A percentile compares a stretch with the other conserved stretches of the same genome.
phyloP scores from a whole-genome alignment of 2,888 invertebrate species.

The Lasioglossum morio region DNA sequence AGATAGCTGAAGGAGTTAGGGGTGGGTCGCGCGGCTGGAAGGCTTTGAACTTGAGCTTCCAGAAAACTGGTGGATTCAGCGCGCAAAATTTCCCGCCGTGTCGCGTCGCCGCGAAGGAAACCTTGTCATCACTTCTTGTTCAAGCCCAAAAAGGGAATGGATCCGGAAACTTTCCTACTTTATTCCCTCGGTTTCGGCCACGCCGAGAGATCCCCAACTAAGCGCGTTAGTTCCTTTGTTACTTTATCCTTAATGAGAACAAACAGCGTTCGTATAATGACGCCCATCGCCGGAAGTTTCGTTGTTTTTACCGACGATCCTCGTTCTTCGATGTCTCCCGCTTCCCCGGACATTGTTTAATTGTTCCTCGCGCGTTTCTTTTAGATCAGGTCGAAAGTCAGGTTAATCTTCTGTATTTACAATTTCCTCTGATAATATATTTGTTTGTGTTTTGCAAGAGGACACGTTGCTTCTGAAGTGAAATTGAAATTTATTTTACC shows the following conservation, averaged over 20 bases:
- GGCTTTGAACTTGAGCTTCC: slow-evolving; percentile 14
- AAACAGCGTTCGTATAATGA: slow-evolving; percentile 34
- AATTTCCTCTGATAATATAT: neutral
- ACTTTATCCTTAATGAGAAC: slow-evolving; percentile 46
- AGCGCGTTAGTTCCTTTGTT: slow-evolving; percentile 46
- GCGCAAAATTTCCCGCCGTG: slow-evolving; percentile 13
- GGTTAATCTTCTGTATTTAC: neutral
- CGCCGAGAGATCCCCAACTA: slow-evolving; percentile 26
- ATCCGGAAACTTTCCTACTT: slow-evolving; percentile 42
- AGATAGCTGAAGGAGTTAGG: neutral
- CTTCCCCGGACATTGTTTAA: neutral
- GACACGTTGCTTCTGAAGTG: neutral
- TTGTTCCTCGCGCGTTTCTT: neutral
- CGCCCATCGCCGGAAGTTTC: slow-evolving; percentile 22
- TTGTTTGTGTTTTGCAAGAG: neutral
- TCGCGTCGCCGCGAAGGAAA: slow-evolving; percentile 11
- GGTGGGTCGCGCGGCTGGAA: neutral
- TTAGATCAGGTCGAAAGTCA: neutral
- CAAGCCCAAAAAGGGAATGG: slow-evolving; percentile 34
- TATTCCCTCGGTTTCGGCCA: slow-evolving; percentile 25
- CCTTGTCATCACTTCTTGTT: slow-evolving; percentile 54
- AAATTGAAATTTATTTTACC: no score
- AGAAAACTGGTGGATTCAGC: slow-evolving; percentile 29
- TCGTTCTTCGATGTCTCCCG: neutral
- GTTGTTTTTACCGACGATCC: slow-evolving; percentile 19